These are phyloP conservation scores for Halictus ligatus DNA, from an alignment of 2,888 invertebrate species.

Conservation along the genomic window DNA sequence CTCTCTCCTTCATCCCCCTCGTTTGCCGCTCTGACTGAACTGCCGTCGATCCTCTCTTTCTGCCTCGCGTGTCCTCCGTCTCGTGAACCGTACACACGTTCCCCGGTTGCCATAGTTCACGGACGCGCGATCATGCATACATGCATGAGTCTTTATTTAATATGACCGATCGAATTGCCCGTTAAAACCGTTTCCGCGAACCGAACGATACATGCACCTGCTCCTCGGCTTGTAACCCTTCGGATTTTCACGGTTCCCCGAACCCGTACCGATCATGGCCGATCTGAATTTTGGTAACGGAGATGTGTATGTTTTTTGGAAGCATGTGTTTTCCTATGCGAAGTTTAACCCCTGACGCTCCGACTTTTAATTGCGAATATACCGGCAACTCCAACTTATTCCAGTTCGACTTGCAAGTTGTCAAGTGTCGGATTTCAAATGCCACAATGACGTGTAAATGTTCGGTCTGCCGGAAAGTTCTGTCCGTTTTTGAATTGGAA, in stretches of 20 bases:
- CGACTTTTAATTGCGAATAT: too few species aligned
- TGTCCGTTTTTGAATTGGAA: too few species aligned
- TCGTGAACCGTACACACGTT: background rate
- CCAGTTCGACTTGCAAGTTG: too few species aligned
- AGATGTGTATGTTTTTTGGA: background rate
- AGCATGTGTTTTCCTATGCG: background rate
- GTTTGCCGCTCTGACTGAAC: conserved; percentile 47
- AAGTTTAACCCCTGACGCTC: too few species aligned
- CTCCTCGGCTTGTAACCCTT: background rate
- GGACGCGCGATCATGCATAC: background rate
- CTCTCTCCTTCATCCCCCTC: conserved; percentile 70
- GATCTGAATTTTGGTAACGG: background rate
- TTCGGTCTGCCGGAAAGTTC: too few species aligned
- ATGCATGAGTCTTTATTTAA: conserved; percentile 21
- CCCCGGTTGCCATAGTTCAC: conserved; percentile 31
- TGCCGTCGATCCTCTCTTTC: conserved; percentile 32
- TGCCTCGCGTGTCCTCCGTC: background rate
- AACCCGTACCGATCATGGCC: background rate
- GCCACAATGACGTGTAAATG: too few species aligned
- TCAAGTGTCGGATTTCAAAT: too few species aligned
- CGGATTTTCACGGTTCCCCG: background rate
- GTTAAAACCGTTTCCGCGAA: background rate
- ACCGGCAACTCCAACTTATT: too few species aligned
- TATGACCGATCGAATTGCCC: conserved; percentile 13
- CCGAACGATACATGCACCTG: conserved; percentile 1